Conservation (phyloP, 2,113 vertebrate genomes). For the Limnothrissa miodon region DNA sequence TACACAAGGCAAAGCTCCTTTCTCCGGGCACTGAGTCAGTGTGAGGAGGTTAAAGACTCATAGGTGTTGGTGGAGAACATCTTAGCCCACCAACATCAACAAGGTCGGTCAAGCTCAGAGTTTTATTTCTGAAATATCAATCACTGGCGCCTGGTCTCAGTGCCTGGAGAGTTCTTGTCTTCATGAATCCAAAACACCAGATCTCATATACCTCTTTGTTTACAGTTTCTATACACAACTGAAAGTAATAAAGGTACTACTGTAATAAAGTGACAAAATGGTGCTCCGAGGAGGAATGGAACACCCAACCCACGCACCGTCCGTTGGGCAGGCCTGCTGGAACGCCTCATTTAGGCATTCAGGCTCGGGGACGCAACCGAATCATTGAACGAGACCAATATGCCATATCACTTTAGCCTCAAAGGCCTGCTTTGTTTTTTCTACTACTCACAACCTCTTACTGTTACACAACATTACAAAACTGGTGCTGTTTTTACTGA, state of each 20-base stretch:
- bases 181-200: constrained; percentile 84
- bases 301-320: constrained; percentile 79
- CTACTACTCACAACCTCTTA: constrained; percentile 66
- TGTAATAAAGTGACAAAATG: constrained; percentile 92
- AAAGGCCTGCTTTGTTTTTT: not conserved
- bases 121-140: not conserved
- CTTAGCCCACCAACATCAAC: not conserved
- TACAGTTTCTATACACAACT: constrained; percentile 94
- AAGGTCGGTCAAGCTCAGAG: not conserved
- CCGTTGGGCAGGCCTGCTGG: not conserved
- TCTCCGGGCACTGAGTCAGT: constrained; percentile 69
- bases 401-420: constrained; percentile 53
- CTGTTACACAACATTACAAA: constrained; percentile 54
- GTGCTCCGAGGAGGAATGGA: constrained; percentile 89
- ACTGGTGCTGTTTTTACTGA: constrained; percentile 79
- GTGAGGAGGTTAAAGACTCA: constrained; percentile 36
- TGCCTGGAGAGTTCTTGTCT: constrained; percentile 83
- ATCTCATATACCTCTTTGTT: constrained; percentile 97
- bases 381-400: constrained; percentile 19
- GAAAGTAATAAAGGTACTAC: constrained; percentile 91
- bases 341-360: not conserved
- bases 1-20: constrained; percentile 77
- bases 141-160: constrained; percentile 69
- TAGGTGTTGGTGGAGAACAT: not conserved
- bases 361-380: not conserved